Evolutionary conservation across 1,140 invertebrate genomes (phyloP), one percentile per base, ranked within the genome.

Genomic region (Meloidogyne floridensis): DNA sequence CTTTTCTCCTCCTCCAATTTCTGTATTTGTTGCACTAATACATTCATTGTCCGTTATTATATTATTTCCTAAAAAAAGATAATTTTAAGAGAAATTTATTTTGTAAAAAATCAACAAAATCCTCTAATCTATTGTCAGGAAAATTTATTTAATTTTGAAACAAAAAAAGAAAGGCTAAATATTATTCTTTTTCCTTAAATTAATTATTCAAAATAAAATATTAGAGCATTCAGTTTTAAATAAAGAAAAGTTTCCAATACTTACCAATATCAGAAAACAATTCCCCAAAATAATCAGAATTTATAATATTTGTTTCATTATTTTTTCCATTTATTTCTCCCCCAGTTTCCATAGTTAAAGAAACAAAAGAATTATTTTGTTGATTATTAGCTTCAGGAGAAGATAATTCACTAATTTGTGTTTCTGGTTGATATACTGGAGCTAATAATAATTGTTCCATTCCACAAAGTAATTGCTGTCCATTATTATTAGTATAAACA

Each of bases 381-480:
- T 59, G 56, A 3, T 65, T 15, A n/a, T 65, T 65, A 65, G 59
- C 59, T 65, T 65, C 59, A 65, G 59, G 59, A n/a, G 59, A 65
- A 65, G 59, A 65, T 65, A 65, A 65, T 65, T 65, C 59, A 65
- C 59, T 65, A 13, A 59, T 59, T 59, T 59, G 56, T 59, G 59
- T 65, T 65, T 65, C 59, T n/a, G 15, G 15, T n/a, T 15, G 5
- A 65, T n/a, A 65, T 18, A 65, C 5, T 65, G 59, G 59, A n/a
- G 59, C 59, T 65, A 65, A 65, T 65, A 65, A 65, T 65, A 65
- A 65, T 65, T 65, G 59, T 65, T 65, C 59, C 59, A 65, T 65
- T 65, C 15, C 59, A 65, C n/a, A 65, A 65, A 65, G 59, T 13
- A 65, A 5, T 54, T 54, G 53, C 10, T 54, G 53, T n/a, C 10